Conservation (phyloP, 2,888 invertebrate genomes). For the Caenorhabditis afra region DNA sequence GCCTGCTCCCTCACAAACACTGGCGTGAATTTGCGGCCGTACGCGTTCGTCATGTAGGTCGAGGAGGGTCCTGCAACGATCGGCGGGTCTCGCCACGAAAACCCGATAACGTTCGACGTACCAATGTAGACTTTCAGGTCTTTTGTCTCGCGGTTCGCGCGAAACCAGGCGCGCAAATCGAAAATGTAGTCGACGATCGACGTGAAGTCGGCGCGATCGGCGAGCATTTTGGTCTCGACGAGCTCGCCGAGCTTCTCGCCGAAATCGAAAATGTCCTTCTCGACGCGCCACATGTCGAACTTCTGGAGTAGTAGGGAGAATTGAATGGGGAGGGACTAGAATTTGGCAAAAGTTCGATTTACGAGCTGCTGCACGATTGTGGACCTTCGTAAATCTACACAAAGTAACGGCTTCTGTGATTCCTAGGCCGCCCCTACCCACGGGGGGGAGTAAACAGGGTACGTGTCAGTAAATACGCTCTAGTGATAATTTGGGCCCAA, state of each 20-base stretch:
- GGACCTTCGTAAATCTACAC: no score
- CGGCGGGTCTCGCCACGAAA: background rate
- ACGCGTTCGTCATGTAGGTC: slow-evolving; percentile 41
- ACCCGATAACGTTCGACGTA: slow-evolving; percentile 9
- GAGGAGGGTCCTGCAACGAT: slow-evolving; percentile 40
- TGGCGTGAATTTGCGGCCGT: slow-evolving; percentile 38
- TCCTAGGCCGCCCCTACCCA: no score
- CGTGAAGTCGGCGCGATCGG: slow-evolving; percentile 40
- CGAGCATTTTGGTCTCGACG: slow-evolving; percentile 40
- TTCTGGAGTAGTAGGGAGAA: no score
- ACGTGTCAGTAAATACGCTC: no score
- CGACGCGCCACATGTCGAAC: slow-evolving; percentile 51
- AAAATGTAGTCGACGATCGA: slow-evolving; percentile 49
- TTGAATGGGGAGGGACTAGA: no score
- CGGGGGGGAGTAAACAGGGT: no score
- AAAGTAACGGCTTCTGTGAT: no score
- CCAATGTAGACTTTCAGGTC: slow-evolving; percentile 38
- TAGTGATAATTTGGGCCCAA: no score
- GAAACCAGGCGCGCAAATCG: slow-evolving; percentile 49
- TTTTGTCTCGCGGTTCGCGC: slow-evolving; percentile 32
- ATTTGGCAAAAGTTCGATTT: no score
- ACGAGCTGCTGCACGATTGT: no score
- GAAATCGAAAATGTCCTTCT: slow-evolving; percentile 46
- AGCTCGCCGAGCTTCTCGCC: slow-evolving; percentile 46
- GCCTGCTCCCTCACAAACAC: slow-evolving; percentile 36